Base-by-base conservation (phyloP, 2,888 invertebrate genomes). In the Lamellibrachia satsuma region DNA sequence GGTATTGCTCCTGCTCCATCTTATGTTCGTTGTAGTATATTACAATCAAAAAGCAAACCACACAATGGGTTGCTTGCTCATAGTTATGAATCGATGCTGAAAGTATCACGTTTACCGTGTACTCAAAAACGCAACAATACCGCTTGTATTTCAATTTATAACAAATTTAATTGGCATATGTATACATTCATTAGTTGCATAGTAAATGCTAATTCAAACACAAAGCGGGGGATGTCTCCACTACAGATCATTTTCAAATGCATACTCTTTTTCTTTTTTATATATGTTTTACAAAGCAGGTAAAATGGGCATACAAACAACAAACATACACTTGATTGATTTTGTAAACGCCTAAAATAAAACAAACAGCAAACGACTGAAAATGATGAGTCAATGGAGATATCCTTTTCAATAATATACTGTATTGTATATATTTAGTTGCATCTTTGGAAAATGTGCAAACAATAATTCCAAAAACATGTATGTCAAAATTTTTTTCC, bases 101-200 rank as follows among this genome's bases (percentile, higher is more conserved):
- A 55, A 55, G 2, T 7, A 9, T 9, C 9, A 9, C 55, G 55
- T 55, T 55, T 9, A 39, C 39, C 39, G 39, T 39, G 3, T 55
- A 55, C 55, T 75, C 6, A 75, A 75, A 75, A 75, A 75, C n/a
- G 75, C 22, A 75, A 75, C 75, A 75, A 75, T n/a, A 22, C 4
- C n/a, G 75, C 15, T 60, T 75, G 75, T 55, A 55, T 75, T 75
- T 75, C 15, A 75, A 75, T 75, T 75, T n/a, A 75, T 75, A 75
- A 75, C 75, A 75, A 75, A 75, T 75, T 75, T 75, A 75, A 75
- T 75, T 75, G 15, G 75, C 75, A 75, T 75, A 75, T 75, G 75
- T 75, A 75, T 75, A 75, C 75, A 75, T 75, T 75, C 15, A 75
- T 22, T 75, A 75, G 75, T 75, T 75, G 75, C 75, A 75, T 75